Evolutionary conservation across 2,888 invertebrate species (phyloP).

Genomic region (Nasonovia ribisnigri): DNA sequence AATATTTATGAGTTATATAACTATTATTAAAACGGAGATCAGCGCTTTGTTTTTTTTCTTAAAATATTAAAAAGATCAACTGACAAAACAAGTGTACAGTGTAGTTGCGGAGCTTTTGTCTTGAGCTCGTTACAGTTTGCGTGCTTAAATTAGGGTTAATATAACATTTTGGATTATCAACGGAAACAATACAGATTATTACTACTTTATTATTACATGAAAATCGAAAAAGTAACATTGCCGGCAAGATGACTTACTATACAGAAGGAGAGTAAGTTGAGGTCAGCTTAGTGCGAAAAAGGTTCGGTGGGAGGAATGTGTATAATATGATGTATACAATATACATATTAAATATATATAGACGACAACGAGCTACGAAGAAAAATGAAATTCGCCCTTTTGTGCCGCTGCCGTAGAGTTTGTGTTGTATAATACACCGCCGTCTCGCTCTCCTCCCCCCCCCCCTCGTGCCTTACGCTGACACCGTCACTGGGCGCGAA

Average conservation of each 20-base stretch:
- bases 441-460: not conserved
- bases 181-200: not conserved
- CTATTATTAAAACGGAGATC: too few species aligned
- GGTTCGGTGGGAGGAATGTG: not conserved
- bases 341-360: conserved; percentile 5
- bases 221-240: not conserved
- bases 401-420: not conserved
- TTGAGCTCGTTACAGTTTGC: not conserved
- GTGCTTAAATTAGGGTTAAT: not conserved
- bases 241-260: not conserved
- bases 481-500: not conserved
- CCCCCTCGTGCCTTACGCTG: too few species aligned
- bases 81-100: not conserved
- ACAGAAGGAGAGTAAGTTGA: not conserved
- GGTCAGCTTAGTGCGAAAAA: not conserved
- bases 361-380: not conserved
- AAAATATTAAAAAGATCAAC: not conserved
- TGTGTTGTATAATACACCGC: not conserved
- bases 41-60: too few species aligned
- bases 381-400: conserved; percentile 18
- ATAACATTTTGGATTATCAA: not conserved
- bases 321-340: not conserved
- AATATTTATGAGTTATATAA: not conserved
- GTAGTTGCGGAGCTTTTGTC: not conserved
- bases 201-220: not conserved